Evolutionary conservation across 35 echinoderm and acorn worm species (phyloP).

Genomic region (Amphiura filiformis): DNA sequence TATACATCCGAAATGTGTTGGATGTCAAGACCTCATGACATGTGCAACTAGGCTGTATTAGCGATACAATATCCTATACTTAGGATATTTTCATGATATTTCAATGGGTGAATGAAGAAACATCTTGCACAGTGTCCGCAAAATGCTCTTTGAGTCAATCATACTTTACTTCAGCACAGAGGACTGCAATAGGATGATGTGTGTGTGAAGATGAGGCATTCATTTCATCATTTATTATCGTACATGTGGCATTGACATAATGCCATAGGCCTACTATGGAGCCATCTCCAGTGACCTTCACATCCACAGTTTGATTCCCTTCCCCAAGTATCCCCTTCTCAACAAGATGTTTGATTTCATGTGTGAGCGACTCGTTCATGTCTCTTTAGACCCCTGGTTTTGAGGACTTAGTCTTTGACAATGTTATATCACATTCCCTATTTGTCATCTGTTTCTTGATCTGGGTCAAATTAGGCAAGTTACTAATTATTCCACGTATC

Average conservation of each 20-base stretch:
- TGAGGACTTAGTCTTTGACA: constrained; percentile 26
- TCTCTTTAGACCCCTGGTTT: constrained; percentile 45
- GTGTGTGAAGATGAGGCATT: not conserved
- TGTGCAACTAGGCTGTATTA: no score
- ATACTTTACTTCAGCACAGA: not conserved
- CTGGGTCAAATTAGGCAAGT: constrained; percentile 13
- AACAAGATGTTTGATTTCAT: constrained; percentile 22
- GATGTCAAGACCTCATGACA: no score
- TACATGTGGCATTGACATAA: constrained; percentile 39
- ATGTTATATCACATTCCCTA: constrained; percentile 11
- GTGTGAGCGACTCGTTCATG: constrained; percentile 9
- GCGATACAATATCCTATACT: no score
- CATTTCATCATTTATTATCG: not conserved
- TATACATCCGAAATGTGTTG: no score
- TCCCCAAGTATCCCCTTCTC: constrained; percentile 24
- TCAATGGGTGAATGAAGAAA: no score
- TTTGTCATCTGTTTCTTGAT: constrained; percentile 23
- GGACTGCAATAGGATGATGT: not conserved
- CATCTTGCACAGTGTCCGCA: not conserved
- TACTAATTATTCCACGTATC: constrained; percentile 21
- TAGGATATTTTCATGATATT: no score
- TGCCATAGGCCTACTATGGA: constrained; percentile 27
- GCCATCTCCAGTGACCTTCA: constrained; percentile 47
- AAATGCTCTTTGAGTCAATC: not conserved
- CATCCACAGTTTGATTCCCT: constrained; percentile 34